Evolutionary conservation across 2,113 vertebrate genomes (phyloP).

Genomic region (Hiodon tergisus): DNA sequence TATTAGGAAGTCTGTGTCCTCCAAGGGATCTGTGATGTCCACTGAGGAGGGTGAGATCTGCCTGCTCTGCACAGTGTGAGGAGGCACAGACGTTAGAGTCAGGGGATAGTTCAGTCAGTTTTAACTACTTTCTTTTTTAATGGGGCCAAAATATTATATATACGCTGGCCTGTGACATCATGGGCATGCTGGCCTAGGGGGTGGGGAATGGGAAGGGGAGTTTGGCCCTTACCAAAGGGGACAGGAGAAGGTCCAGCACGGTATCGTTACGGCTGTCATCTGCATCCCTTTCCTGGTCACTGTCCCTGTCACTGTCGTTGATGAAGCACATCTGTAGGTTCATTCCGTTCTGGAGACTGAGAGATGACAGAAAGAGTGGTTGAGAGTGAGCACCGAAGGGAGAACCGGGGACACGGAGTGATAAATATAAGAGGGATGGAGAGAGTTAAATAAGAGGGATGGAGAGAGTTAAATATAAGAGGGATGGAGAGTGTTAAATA

Average conservation of each 20-base stretch:
- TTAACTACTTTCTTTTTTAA: no score
- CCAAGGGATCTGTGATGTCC: conserved; percentile 90
- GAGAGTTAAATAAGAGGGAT: background rate
- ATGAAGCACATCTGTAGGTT: conserved; percentile 98
- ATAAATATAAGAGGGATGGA: no score
- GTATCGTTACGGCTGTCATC: conserved; percentile 98
- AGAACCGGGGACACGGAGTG: no score
- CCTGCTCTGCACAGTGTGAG: conserved; percentile 72
- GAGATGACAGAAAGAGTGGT: background rate
- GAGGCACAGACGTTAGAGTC: background rate
- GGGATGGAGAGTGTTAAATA: no score
- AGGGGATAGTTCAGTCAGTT: background rate
- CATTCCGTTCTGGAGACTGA: conserved; percentile 95
- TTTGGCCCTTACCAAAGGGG: conserved; percentile 76
- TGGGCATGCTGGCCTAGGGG: no score
- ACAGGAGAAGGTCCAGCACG: conserved; percentile 90
- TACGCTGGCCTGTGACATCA: background rate
- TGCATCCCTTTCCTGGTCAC: conserved; percentile 95
- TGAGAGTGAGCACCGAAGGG: no score
- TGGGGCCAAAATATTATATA: background rate
- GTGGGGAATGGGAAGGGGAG: no score
- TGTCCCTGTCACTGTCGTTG: conserved; percentile 80
- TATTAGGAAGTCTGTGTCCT: conserved; percentile 95
- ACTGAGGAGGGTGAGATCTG: conserved; percentile 98
- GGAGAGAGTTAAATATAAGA: background rate